Evolutionary conservation across 2,888 invertebrate genomes (phyloP).

Genomic region (Eumacrocentrus americanus): DNA sequence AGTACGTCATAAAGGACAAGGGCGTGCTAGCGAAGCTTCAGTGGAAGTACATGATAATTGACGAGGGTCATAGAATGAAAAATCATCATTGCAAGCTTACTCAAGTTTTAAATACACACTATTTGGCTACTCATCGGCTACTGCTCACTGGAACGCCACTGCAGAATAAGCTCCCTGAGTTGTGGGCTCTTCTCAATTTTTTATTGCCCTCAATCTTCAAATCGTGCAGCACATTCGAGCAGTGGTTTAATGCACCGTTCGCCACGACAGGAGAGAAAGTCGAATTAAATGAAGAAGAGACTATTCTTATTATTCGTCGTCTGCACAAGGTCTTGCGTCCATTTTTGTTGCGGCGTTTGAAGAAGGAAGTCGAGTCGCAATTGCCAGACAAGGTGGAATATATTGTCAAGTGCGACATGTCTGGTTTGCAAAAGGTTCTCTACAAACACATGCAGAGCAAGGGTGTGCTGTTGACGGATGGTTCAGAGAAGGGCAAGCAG

Average conservation of each 20-base stretch:
- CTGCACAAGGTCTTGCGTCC: conserved; percentile 98
- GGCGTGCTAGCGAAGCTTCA: conserved; percentile 91
- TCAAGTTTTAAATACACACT: conserved; percentile 95
- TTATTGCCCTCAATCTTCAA: conserved; percentile 98
- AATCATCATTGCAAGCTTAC: conserved; percentile 99
- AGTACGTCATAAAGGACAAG: conserved; percentile 99
- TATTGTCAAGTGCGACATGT: conserved; percentile 99
- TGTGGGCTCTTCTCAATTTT: conserved; percentile 99
- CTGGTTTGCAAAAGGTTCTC: conserved; percentile 90
- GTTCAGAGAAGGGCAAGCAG: conserved; percentile 93
- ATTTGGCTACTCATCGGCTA: conserved; percentile 93
- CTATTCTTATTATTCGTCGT: conserved; percentile 98
- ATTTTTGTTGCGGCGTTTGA: conserved; percentile 93
- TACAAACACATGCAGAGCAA: conserved; percentile 98
- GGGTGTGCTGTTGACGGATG: conserved; percentile 93
- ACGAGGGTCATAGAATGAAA: conserved; percentile 99
- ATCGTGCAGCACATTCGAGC: conserved; percentile 97
- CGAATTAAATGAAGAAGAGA: conserved; percentile 99
- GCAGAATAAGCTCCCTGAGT: conserved; percentile 96
- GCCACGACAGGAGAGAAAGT: conserved; percentile 99
- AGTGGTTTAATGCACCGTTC: conserved; percentile 99
- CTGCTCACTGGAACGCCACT: conserved; percentile 97
- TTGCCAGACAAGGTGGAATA: conserved; percentile 98
- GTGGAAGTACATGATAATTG: conserved; percentile 99
- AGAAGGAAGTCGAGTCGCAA: conserved; percentile 99